These are phyloP conservation scores for Harpagoxenus sublaevis DNA, from an alignment of 2,888 invertebrate genomes.

Conservation along the genomic window DNA sequence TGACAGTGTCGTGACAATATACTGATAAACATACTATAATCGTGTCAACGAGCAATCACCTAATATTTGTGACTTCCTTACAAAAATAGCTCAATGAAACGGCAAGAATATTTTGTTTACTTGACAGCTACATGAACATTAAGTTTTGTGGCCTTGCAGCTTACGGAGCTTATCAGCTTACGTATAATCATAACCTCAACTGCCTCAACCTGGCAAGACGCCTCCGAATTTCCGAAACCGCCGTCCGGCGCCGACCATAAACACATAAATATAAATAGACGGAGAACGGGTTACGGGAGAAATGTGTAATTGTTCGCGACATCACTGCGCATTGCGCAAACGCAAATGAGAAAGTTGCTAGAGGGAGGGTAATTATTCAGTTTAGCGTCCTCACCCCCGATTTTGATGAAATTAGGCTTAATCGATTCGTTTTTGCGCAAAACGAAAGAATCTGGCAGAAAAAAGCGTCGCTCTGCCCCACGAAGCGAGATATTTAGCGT, in stretches of 20 bases:
- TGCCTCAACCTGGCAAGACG: slow-evolving; percentile 65
- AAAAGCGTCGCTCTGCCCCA: too few species aligned
- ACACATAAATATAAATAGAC: background rate
- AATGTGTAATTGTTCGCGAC: too few species aligned
- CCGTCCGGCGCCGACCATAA: background rate
- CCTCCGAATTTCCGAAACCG: slow-evolving; percentile 60
- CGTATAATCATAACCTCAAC: slow-evolving; percentile 70
- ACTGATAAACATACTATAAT: background rate
- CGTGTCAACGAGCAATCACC: slow-evolving; percentile 57
- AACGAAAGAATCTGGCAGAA: too few species aligned
- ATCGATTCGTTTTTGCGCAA: too few species aligned
- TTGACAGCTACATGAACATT: slow-evolving; percentile 71
- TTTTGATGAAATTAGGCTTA: too few species aligned
- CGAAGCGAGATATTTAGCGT: too few species aligned
- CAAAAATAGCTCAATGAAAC: slow-evolving; percentile 69
- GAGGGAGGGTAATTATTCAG: too few species aligned
- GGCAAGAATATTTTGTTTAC: slow-evolving; percentile 47
- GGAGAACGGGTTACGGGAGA: too few species aligned
- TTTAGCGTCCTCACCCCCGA: too few species aligned
- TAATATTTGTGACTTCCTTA: slow-evolving; percentile 53
- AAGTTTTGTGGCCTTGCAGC: slow-evolving; percentile 63
- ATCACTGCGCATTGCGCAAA: too few species aligned
- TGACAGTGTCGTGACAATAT: background rate
- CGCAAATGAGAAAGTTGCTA: too few species aligned
- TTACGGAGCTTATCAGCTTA: slow-evolving; percentile 25